phyloP scores from a whole-genome alignment of 1,140 invertebrate genomes.

The Bombyx mandarina region DNA sequence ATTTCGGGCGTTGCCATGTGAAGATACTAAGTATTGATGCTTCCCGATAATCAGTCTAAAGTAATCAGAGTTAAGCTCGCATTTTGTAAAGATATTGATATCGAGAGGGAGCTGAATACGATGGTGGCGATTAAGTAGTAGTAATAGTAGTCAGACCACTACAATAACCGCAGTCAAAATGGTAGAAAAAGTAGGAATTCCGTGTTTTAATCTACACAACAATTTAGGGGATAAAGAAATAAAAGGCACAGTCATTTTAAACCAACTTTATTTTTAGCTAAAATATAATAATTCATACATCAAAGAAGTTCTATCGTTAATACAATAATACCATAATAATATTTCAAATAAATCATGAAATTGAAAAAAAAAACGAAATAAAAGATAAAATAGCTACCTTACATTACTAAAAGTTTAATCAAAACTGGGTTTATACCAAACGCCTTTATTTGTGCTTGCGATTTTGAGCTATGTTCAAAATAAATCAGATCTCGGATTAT shows the following conservation, averaged over 20 bases:
- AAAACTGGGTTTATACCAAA: slow-evolving; percentile 18
- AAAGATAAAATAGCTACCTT: slow-evolving; percentile 45
- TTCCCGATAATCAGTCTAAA: no score
- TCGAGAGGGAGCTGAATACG: no score
- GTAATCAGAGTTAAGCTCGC: no score
- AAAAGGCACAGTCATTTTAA: slow-evolving; percentile 55
- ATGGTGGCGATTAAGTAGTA: no score
- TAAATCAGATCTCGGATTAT: slow-evolving; percentile 33
- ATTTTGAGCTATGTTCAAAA: slow-evolving; percentile 19
- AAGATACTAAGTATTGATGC: no score
- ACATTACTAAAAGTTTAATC: slow-evolving; percentile 25
- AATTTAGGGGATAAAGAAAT: neutral
- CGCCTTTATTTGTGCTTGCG: slow-evolving; percentile 36
- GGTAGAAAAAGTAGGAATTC: no score
- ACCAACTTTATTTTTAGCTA: slow-evolving; percentile 71
- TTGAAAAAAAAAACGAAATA: slow-evolving; percentile 29
- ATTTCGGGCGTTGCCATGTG: no score
- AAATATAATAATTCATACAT: slow-evolving; percentile 71
- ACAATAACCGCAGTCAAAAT: no score
- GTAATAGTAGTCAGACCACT: no score
- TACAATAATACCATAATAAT: slow-evolving; percentile 56
- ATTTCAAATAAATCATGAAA: slow-evolving; percentile 23
- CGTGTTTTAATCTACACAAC: neutral
- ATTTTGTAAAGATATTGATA: no score
- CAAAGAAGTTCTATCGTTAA: slow-evolving; percentile 62